phyloP scores from a whole-genome alignment of 2,888 invertebrate genomes.

The Bedellia somnulentella region DNA sequence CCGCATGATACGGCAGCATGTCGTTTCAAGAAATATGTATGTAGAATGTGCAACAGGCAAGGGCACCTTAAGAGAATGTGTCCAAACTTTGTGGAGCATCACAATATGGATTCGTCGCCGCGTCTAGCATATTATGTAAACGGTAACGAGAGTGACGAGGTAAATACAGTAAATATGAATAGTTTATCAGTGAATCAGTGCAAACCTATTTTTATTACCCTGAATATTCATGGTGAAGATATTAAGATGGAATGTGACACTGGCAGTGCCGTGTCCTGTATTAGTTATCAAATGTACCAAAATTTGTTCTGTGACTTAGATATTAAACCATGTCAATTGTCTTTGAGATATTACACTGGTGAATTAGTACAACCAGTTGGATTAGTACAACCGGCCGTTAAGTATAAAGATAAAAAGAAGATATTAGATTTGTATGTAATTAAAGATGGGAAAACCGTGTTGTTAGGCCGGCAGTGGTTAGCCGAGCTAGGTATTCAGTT shows the following conservation, averaged over 20 bases:
- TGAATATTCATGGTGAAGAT: not conserved
- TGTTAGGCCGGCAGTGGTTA: no score
- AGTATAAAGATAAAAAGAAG: constrained; percentile 5
- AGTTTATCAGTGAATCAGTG: constrained; percentile 1
- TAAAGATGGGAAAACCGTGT: no score
- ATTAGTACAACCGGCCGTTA: constrained; percentile 4
- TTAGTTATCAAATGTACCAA: constrained; percentile 9
- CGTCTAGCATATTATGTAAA: no score
- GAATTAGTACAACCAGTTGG: constrained; percentile 8
- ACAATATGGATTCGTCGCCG: constrained; percentile 3
- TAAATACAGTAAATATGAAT: not conserved
- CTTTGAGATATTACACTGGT: constrained; percentile 8
- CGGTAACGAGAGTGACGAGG: not conserved
- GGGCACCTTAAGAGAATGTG: not conserved
- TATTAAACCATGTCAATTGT: no score
- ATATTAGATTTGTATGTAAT: not conserved
- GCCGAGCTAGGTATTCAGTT: no score
- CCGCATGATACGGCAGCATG: no score
- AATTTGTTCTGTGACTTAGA: no score
- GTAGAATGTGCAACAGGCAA: not conserved
- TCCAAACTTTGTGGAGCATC: not conserved
- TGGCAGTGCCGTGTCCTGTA: constrained; percentile 11
- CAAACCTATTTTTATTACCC: not conserved
- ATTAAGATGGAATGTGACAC: constrained; percentile 10
- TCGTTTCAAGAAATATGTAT: not conserved